Percentiles rank a stretch among this genome's conserved stretches.
phyloP scores from a whole-genome alignment of 1,140 invertebrate genomes.

The Planococcus citri region DNA sequence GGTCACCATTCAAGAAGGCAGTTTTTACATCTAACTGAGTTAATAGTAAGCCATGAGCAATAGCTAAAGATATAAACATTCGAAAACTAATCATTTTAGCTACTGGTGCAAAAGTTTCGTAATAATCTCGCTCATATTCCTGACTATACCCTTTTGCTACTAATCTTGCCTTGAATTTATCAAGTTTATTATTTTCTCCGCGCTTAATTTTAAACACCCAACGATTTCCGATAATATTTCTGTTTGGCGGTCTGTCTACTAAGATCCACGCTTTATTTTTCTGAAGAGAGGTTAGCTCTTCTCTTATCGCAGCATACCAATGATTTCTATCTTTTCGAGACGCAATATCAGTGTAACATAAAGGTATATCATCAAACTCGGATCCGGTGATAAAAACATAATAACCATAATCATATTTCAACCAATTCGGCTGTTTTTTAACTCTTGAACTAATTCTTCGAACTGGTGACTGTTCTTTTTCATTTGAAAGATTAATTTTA shows the following conservation, averaged over 20 bases:
- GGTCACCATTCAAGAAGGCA: conserved; percentile 35
- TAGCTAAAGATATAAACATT: conserved; percentile 33
- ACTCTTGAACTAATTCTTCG: no score
- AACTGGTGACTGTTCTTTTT: no score
- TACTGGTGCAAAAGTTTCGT: conserved; percentile 34
- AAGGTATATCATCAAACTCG: not conserved
- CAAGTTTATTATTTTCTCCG: conserved; percentile 26
- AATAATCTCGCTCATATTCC: conserved; percentile 30
- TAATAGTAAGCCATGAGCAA: conserved; percentile 30
- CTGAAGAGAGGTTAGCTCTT: conserved; percentile 26
- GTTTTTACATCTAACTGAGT: conserved; percentile 34
- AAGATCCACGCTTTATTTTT: conserved; percentile 22
- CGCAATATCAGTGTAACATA: conserved; percentile 15
- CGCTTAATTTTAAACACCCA: conserved; percentile 28
- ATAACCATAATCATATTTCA: no score
- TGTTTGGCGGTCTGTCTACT: conserved; percentile 13
- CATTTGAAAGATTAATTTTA: no score
- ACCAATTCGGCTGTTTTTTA: no score
- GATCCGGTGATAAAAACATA: not conserved
- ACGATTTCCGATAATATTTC: conserved; percentile 21
- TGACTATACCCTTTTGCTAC: conserved; percentile 29
- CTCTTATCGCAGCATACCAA: conserved; percentile 24
- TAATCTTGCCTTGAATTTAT: conserved; percentile 24
- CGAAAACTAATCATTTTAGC: conserved; percentile 32
- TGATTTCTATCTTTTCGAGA: conserved; percentile 24